Conservation (phyloP, 2,797 vertebrate species). For the Cryptoprocta ferox region DNA sequence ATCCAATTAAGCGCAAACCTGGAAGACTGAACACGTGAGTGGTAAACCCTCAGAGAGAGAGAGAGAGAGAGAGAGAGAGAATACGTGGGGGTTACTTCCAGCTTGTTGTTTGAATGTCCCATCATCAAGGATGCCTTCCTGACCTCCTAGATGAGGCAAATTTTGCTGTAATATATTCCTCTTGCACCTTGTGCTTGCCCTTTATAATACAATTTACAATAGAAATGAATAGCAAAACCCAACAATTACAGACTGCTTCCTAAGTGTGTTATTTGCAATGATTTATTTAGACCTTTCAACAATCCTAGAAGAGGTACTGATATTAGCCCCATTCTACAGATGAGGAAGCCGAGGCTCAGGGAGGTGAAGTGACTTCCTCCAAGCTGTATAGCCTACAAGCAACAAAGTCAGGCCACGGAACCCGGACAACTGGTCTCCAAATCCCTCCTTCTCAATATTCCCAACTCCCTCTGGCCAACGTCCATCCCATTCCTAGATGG, state of each 20-base stretch:
- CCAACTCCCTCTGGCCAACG: neutral
- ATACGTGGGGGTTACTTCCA: neutral
- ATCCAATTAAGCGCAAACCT: neutral
- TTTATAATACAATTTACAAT: neutral
- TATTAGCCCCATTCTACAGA: neutral
- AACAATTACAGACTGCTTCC: neutral
- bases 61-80: neutral
- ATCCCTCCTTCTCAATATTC: neutral
- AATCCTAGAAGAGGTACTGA: neutral
- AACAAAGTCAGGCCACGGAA: neutral
- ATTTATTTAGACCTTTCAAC: neutral
- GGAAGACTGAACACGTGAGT: neutral
- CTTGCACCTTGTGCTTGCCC: fast-evolving
- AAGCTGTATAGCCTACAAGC: fast-evolving
- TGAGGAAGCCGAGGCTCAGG: neutral
- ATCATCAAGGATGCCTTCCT: fast-evolving
- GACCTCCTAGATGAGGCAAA: neutral
- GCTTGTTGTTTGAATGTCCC: no score
- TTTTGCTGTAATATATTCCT: neutral
- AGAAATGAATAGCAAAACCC: neutral
- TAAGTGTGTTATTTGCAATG: neutral
- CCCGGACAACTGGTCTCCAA: neutral
- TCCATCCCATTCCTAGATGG: neutral
- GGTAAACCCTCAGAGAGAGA: neutral
- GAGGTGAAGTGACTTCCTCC: neutral